A percentile compares a stretch with the other conserved stretches of the same genome.
These are phyloP conservation scores for Siniperca scherzeri DNA, from an alignment of 2,797 vertebrate genomes.

Conservation along the genomic window DNA sequence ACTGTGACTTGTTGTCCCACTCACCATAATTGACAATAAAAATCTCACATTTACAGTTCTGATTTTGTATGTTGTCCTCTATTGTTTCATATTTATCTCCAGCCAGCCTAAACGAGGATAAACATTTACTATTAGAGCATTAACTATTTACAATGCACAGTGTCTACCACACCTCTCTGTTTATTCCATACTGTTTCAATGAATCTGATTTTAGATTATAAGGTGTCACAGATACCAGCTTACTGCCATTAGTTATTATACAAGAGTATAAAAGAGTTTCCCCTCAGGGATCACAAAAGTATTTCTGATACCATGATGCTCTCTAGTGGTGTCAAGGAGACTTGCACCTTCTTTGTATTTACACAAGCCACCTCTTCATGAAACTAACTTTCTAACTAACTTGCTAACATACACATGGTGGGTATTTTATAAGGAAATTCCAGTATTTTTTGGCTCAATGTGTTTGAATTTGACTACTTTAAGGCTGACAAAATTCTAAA, in stretches of 20 bases:
- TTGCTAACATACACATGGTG: not conserved
- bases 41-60: too few relatives aligned
- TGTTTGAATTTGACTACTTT: not conserved
- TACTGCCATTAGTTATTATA: too few relatives aligned
- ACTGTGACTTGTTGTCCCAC: too few relatives aligned
- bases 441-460: too few relatives aligned
- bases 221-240: not conserved
- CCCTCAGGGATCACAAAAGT: too few relatives aligned
- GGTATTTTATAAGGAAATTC: not conserved
- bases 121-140: too few relatives aligned
- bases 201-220: not conserved
- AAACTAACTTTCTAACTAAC: not conserved
- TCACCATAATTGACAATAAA: too few relatives aligned
- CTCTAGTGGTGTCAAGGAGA: not conserved
- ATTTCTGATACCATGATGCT: not conserved
- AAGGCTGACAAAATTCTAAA: not conserved
- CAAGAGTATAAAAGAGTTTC: too few relatives aligned
- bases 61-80: too few relatives aligned
- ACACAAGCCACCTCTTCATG: not conserved
- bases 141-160: too few relatives aligned
- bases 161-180: too few relatives aligned
- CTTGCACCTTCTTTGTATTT: not conserved
- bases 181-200: not conserved
- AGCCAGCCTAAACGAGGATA: too few relatives aligned
- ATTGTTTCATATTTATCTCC: not conserved